These are phyloP conservation scores for Vultur gryphus DNA, from an alignment of 2,797 vertebrate genomes.

Conservation along the genomic window DNA sequence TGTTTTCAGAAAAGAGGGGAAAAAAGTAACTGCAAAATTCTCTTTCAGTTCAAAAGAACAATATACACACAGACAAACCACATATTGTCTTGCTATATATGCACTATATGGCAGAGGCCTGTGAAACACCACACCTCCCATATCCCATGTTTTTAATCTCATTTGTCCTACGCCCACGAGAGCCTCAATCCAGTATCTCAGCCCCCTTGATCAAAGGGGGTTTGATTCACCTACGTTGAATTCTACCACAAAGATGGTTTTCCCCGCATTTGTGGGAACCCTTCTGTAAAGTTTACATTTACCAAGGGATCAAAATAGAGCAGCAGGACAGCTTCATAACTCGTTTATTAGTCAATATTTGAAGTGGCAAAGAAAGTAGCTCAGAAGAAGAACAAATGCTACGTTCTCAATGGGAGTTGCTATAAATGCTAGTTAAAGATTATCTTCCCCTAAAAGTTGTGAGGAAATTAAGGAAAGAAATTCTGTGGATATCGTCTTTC, in stretches of 20 bases:
- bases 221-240: background rate
- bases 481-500: background rate
- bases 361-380: background rate
- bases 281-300: background rate
- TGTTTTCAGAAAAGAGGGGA: background rate
- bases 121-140: background rate
- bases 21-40: background rate
- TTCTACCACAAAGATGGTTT: background rate
- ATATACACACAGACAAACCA: background rate
- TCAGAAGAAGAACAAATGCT: background rate
- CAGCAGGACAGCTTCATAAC: background rate
- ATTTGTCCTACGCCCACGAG: rapidly evolving
- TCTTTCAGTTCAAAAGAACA: background rate
- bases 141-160: background rate
- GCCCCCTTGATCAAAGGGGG: background rate
- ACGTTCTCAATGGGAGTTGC: background rate
- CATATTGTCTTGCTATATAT: background rate
- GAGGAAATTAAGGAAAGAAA: background rate
- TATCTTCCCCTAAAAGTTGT: background rate
- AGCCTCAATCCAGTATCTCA: rapidly evolving
- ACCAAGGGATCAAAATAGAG: background rate
- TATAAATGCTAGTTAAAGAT: background rate
- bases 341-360: background rate
- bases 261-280: background rate
- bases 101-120: background rate